Evolutionary conservation across 2,888 invertebrate species (phyloP), one percentile per base, ranked within the genome.

Genomic region (Rhodophaea formosa): DNA sequence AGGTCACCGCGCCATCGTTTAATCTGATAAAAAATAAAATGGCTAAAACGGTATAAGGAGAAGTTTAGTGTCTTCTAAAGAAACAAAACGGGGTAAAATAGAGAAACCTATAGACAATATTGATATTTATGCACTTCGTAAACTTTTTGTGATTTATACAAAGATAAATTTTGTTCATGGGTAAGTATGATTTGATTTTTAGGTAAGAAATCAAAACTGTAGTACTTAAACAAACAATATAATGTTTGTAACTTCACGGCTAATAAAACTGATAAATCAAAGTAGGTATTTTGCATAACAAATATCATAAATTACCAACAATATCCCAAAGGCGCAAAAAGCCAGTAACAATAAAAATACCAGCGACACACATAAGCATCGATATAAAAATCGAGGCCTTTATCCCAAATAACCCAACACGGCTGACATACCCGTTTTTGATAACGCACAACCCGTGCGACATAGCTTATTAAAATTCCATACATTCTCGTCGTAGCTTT

Each of bases 401-500:
- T 82, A 81, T 82, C 76, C 77, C 70, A 70, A 60, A 75, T 83
- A 83, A 82, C 78, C 80, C 76, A 59, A 68, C 73, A 76, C 72
- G 71, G 74, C 72, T 77, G 73, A 71, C 72, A 73, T 68, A 66
- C 64, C 69, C 69, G 72, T 73, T 71, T 71, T 73, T 70, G 69
- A 69, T 61, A 59, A 68, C 53, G 67, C 66, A 67, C 72, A 75
- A 68, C 68, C 69, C 67, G 69, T 70, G 69, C 73, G 72, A 75
- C 75, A 80, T 70, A 81, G 77, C 73, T 74, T 77, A 78, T 71
- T 58, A 51, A 65, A 66, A 61, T 56, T 43, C 47, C 15, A 47
- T 49, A 56, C 42, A 29, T 29, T 43, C 29, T 49, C 29, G 17
- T 29, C 43, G 15, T 6, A 56, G 15, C 29, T 39, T 43, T 49